A percentile compares a stretch with the other conserved stretches of the same genome.
These are phyloP conservation scores for Zosterops borbonicus DNA, from an alignment of 2,113 vertebrate genomes.

Conservation along the genomic window DNA sequence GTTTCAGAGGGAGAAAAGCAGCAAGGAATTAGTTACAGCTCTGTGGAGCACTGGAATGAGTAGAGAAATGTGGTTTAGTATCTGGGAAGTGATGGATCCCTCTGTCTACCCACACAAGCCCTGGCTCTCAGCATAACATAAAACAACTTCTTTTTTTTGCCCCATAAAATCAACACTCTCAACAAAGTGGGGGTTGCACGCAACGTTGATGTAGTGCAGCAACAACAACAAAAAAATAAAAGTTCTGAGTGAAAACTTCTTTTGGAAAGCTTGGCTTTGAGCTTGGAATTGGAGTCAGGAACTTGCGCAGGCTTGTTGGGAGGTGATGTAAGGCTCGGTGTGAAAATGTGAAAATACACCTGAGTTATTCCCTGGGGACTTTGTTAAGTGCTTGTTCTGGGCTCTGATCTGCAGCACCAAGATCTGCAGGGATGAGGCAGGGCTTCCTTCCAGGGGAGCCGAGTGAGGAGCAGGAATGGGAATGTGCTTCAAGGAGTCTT, in stretches of 20 bases:
- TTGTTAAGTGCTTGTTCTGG: background rate
- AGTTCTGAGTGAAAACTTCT: background rate
- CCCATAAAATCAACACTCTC: background rate
- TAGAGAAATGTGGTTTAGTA: background rate
- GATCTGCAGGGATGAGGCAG: background rate
- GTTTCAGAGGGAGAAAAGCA: background rate
- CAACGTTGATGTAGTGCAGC: rapidly evolving
- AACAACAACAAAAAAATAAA: background rate
- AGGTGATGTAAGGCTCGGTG: background rate
- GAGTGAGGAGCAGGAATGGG: background rate
- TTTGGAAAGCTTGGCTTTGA: background rate
- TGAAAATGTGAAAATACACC: conserved; percentile 13
- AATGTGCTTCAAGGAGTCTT: background rate
- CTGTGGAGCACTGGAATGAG: background rate
- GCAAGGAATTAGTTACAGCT: background rate
- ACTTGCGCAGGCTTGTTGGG: background rate
- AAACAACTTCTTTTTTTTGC: background rate
- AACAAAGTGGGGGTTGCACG: background rate
- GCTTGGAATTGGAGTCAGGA: background rate
- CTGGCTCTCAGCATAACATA: background rate
- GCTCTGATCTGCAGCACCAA: background rate
- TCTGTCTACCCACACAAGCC: background rate
- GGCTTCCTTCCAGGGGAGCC: background rate
- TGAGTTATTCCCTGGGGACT: background rate
- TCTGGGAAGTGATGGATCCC: background rate